Evolutionary conservation across 2,888 invertebrate species (phyloP).

Genomic region (Odontomyia ornata): DNA sequence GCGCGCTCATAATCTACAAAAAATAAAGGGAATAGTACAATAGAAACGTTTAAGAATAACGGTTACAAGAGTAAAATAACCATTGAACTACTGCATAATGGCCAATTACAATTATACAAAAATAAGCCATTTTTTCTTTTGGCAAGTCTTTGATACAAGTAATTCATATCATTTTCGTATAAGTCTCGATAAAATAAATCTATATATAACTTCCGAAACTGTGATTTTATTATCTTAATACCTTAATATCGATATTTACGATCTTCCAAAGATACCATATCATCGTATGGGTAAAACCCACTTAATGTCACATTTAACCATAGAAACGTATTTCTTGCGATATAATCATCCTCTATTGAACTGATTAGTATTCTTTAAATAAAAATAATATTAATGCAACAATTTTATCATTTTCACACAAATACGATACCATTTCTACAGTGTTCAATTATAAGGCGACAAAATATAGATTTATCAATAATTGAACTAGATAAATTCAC

Average conservation of each 20-base stretch:
- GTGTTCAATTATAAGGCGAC: not conserved
- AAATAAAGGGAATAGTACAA: too few species aligned
- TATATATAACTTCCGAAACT: not conserved
- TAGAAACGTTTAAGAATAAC: too few species aligned
- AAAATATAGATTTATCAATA: constrained; percentile 35
- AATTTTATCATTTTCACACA: constrained; percentile 27
- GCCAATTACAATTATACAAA: too few species aligned
- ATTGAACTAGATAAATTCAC: constrained; percentile 43
- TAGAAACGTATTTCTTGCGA: constrained; percentile 21
- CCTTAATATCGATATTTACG: not conserved
- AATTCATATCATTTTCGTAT: not conserved
- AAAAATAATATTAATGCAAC: not conserved
- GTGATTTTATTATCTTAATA: constrained; percentile 32
- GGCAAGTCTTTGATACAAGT: too few species aligned
- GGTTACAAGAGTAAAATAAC: too few species aligned
- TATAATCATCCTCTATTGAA: constrained; percentile 28
- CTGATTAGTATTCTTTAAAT: constrained; percentile 9
- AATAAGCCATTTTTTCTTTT: too few species aligned
- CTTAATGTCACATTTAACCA: not conserved
- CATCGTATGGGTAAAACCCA: constrained; percentile 29
- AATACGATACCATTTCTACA: constrained; percentile 11
- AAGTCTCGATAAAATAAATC: not conserved
- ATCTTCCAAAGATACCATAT: not conserved
- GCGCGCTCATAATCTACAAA: too few species aligned
- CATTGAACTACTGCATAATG: too few species aligned